Evolutionary conservation across 2,113 vertebrate species (phyloP).

Genomic region (Sylvia atricapilla): DNA sequence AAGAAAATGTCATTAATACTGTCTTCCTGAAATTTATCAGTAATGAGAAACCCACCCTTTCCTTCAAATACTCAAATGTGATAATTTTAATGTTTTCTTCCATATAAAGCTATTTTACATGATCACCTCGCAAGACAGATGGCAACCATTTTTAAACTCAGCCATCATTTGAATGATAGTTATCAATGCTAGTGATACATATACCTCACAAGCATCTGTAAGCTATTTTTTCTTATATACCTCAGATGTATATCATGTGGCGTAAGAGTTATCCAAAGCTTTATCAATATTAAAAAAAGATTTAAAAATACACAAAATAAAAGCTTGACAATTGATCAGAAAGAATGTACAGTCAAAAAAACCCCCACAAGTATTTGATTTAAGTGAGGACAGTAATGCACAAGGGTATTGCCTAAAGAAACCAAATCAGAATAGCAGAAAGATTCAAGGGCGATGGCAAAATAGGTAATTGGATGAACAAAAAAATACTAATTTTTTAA

Average conservation of each 20-base stretch:
- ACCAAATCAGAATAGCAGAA: background rate
- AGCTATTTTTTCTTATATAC: background rate
- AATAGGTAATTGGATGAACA: background rate
- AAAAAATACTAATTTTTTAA: background rate
- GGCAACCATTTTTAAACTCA: background rate
- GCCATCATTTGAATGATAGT: background rate
- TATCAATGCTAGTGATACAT: background rate
- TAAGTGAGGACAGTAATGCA: background rate
- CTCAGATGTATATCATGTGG: background rate
- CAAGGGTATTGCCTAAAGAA: background rate
- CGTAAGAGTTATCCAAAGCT: background rate
- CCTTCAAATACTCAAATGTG: background rate
- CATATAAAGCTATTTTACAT: background rate
- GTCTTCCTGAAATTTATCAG: background rate
- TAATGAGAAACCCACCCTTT: background rate
- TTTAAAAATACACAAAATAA: background rate
- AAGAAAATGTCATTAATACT: background rate
- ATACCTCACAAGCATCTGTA: background rate
- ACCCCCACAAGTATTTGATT: rapidly evolving
- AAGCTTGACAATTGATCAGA: background rate
- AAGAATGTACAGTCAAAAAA: background rate
- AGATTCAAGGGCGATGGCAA: background rate
- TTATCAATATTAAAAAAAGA: background rate
- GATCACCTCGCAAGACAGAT: background rate
- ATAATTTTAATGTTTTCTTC: background rate